These are phyloP conservation scores for Cathartes aura DNA, from an alignment of 2,113 vertebrate genomes.

Conservation along the genomic window DNA sequence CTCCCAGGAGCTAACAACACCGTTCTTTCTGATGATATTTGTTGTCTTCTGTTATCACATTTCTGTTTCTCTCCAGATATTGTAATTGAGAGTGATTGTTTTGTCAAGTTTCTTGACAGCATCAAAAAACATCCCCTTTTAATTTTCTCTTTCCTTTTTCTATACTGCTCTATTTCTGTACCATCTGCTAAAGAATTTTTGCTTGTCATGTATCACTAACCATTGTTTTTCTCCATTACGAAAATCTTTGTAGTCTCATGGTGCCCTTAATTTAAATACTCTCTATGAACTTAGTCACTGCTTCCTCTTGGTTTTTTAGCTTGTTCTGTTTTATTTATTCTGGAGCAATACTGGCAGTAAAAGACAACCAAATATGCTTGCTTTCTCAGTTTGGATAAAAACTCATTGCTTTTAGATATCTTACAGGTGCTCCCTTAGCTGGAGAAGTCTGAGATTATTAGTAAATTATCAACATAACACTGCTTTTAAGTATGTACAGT, in stretches of 20 bases:
- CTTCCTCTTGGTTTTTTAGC: slow-evolving; percentile 27
- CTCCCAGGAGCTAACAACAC: background rate
- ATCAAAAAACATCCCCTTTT: slow-evolving; percentile 12
- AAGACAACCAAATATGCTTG: slow-evolving; percentile 18
- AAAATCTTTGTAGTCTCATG: slow-evolving; percentile 35
- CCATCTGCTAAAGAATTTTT: slow-evolving; percentile 36
- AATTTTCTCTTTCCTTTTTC: slow-evolving; percentile 12
- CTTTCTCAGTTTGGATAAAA: slow-evolving; percentile 36
- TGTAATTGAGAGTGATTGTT: slow-evolving; percentile 32
- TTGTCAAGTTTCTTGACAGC: slow-evolving; percentile 38
- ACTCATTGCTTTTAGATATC: slow-evolving; percentile 23
- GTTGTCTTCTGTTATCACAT: background rate
- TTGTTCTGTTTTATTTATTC: slow-evolving; percentile 45
- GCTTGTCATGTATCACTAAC: slow-evolving; percentile 40
- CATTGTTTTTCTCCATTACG: background rate
- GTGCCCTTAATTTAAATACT: slow-evolving; percentile 46
- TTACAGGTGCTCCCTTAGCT: slow-evolving; percentile 41
- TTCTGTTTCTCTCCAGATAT: background rate
- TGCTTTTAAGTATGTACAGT: background rate
- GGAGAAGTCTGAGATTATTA: slow-evolving; percentile 36
- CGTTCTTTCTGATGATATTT: background rate
- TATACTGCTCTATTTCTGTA: background rate
- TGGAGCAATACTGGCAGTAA: slow-evolving; percentile 41
- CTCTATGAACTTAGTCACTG: slow-evolving; percentile 27
- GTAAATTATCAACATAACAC: slow-evolving; percentile 46